A percentile compares a stretch with the other conserved stretches of the same genome.
phyloP scores from a whole-genome alignment of 2,888 invertebrate species.

The Polydesmus complanatus region DNA sequence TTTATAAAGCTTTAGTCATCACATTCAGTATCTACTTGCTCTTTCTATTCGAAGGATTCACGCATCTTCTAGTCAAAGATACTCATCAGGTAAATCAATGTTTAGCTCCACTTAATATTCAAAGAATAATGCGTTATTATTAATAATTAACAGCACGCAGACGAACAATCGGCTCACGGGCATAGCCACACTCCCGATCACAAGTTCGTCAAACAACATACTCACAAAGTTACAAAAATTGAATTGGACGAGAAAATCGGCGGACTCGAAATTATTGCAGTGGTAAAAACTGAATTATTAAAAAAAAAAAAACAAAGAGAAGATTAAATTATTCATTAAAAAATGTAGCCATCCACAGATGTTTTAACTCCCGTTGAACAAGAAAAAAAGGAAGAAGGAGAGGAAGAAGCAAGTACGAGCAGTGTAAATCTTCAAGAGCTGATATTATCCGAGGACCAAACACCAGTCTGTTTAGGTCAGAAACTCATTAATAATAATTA shows the following conservation, averaged over 20 bases:
- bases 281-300: neutral
- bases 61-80: neutral
- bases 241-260: neutral
- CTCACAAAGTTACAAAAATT: neutral
- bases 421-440: neutral
- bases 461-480: neutral
- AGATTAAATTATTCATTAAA: neutral
- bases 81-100: neutral
- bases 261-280: neutral
- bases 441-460: neutral
- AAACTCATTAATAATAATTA: too few relatives aligned
- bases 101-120: too few relatives aligned
- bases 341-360: neutral
- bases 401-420: neutral
- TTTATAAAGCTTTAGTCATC: neutral
- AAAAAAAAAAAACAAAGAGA: too few relatives aligned
- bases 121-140: too few relatives aligned
- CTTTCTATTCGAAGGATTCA: neutral
- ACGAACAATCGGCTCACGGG: slow-evolving; percentile 20
- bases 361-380: neutral
- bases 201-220: neutral
- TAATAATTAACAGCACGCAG: too few relatives aligned
- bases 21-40: neutral
- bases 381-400: neutral
- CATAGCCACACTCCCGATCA: slow-evolving; percentile 19